Conservation (phyloP, 64 coral and sea anemone species). For the Trachythela sp. region DNA sequence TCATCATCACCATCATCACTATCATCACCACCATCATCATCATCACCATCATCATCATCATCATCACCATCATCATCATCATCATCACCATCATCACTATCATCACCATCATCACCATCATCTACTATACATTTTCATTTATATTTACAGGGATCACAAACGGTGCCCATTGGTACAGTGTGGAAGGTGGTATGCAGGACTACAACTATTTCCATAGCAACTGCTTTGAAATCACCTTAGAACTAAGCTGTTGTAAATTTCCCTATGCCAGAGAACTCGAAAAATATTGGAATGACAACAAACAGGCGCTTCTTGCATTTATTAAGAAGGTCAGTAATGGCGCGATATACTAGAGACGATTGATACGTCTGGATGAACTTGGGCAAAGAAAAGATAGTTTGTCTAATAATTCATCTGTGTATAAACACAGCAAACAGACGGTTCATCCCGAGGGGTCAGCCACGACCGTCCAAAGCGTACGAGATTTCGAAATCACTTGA, state of each 20-base stretch:
- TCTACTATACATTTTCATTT: background rate
- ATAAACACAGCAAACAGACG: too few species aligned
- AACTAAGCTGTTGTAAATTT: conserved; percentile 91
- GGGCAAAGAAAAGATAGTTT: too few species aligned
- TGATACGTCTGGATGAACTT: background rate
- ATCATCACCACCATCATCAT: background rate
- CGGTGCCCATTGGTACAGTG: conserved; percentile 83
- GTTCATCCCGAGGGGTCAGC: too few species aligned
- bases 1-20: background rate
- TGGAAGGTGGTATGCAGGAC: conserved; percentile 91
- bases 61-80: background rate
- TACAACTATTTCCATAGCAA: conserved; percentile 75
- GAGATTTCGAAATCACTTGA: too few species aligned
- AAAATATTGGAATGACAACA: conserved; percentile 76
- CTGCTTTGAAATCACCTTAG: conserved; percentile 93
- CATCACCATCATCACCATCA: background rate
- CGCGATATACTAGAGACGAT: too few species aligned
- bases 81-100: background rate
- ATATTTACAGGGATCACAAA: conserved; percentile 77
- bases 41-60: background rate
- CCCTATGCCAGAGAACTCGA: conserved; percentile 53
- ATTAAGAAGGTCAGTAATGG: background rate
- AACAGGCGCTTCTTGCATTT: conserved; percentile 46
- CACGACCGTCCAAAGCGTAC: too few species aligned
- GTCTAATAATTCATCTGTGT: too few species aligned